Evolutionary conservation across 2,797 vertebrate species (phyloP).

Genomic region (Acanthurus tractus): DNA sequence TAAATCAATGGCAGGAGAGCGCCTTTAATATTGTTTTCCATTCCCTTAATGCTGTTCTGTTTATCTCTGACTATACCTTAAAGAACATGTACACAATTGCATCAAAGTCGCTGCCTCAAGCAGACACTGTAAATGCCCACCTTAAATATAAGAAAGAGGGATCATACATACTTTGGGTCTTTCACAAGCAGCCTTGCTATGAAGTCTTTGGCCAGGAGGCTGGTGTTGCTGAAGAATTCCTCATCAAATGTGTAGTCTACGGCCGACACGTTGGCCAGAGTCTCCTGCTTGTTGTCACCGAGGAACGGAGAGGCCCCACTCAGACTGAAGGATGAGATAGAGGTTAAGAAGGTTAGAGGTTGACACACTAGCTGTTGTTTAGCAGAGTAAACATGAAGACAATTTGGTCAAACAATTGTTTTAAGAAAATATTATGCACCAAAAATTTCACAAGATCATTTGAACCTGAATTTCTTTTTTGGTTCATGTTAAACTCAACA

Average conservation of each 20-base stretch:
- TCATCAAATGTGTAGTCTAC: slow-evolving; percentile 98
- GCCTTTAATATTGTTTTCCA: too few relatives aligned
- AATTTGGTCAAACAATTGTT: not conserved
- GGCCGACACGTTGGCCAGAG: slow-evolving; percentile 96
- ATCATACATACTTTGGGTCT: slow-evolving; percentile 93
- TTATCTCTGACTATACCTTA: too few relatives aligned
- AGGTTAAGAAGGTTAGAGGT: not conserved
- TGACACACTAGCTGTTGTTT: not conserved
- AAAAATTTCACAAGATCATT: fast-evolving
- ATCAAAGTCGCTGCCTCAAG: not conserved
- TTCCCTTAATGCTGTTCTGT: too few relatives aligned
- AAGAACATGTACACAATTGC: not conserved
- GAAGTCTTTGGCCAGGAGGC: slow-evolving; percentile 97
- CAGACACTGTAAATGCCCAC: not conserved
- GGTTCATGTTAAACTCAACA: not conserved
- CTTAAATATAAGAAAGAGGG: not conserved
- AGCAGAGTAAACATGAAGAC: not conserved
- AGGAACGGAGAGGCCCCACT: slow-evolving; percentile 98
- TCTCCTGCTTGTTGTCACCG: slow-evolving; percentile 98
- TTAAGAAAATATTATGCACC: not conserved
- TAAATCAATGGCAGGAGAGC: too few relatives aligned
- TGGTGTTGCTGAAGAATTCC: slow-evolving; percentile 96
- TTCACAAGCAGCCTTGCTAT: slow-evolving; percentile 94
- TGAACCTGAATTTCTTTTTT: not conserved
- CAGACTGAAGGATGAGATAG: slow-evolving; percentile 80